Percentiles rank a stretch among this genome's conserved stretches.
Evolutionary conservation across 2,888 invertebrate species (phyloP).

Genomic region (Leucozona laternaria): DNA sequence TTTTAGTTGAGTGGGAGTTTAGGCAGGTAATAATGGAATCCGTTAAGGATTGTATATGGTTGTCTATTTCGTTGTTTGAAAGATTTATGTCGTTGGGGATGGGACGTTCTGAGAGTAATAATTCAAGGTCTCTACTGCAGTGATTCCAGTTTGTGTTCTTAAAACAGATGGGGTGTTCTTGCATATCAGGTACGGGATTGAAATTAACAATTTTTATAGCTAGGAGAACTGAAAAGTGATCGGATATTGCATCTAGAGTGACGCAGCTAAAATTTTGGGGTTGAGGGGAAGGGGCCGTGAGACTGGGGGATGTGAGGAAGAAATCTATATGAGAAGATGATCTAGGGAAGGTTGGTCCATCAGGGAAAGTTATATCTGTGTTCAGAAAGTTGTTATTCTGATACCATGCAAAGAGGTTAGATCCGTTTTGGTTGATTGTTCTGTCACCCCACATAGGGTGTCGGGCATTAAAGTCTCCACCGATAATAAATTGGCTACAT

Average conservation of each 20-base stretch:
- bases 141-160: not conserved
- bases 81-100: not conserved
- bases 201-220: not conserved
- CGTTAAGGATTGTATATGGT: not conserved
- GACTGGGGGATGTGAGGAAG: not conserved
- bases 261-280: too few species aligned
- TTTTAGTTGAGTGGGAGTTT: not conserved
- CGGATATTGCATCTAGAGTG: not conserved
- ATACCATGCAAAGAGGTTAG: not conserved
- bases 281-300: too few species aligned
- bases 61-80: not conserved
- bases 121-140: not conserved
- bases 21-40: not conserved
- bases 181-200: not conserved
- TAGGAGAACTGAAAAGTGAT: not conserved
- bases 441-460: not conserved
- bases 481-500: not conserved
- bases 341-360: not conserved
- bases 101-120: not conserved
- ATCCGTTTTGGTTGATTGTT: not conserved
- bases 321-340: not conserved
- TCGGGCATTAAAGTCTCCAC: not conserved
- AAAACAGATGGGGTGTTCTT: not conserved
- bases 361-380: not conserved
- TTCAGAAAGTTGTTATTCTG: not conserved